Percentiles rank a stretch among this genome's conserved stretches.
Evolutionary conservation across 2,888 invertebrate genomes (phyloP).

Genomic region (Latrodectus elegans): DNA sequence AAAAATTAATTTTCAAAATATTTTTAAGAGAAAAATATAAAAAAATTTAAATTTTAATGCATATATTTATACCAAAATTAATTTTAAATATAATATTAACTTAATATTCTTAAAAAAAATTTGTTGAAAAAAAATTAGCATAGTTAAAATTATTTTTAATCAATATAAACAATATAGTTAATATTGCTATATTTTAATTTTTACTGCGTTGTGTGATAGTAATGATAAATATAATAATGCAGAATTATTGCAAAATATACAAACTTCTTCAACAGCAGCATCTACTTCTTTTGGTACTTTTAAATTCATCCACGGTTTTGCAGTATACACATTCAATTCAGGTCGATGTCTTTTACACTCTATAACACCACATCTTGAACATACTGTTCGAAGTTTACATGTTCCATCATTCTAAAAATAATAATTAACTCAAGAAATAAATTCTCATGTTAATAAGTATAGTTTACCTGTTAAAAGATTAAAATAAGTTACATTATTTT

Average conservation of each 20-base stretch:
- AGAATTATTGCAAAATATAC: neutral
- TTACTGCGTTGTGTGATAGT: neutral
- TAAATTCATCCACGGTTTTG: slow-evolving; percentile 69
- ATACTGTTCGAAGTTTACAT: slow-evolving; percentile 52
- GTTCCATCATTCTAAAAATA: slow-evolving; percentile 20
- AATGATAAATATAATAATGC: neutral
- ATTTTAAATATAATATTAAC: no score
- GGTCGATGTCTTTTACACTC: slow-evolving; percentile 63
- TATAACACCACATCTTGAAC: slow-evolving; percentile 62
- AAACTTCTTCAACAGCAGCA: slow-evolving; percentile 66
- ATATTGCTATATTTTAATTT: neutral
- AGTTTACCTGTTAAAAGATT: no score
- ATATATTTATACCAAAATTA: no score
- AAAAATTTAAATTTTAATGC: no score
- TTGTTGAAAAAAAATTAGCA: no score
- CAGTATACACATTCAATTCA: slow-evolving; percentile 60
- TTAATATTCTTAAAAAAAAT: no score
- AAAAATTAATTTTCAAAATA: no score
- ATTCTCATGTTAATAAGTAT: neutral
- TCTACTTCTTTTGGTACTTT: slow-evolving; percentile 68
- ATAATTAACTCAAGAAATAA: neutral
- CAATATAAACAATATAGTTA: no score
- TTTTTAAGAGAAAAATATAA: no score
- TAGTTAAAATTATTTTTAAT: no score
- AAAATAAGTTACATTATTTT: no score